These are phyloP conservation scores for Sturmia bella DNA, from an alignment of 2,888 invertebrate species.

Conservation along the genomic window DNA sequence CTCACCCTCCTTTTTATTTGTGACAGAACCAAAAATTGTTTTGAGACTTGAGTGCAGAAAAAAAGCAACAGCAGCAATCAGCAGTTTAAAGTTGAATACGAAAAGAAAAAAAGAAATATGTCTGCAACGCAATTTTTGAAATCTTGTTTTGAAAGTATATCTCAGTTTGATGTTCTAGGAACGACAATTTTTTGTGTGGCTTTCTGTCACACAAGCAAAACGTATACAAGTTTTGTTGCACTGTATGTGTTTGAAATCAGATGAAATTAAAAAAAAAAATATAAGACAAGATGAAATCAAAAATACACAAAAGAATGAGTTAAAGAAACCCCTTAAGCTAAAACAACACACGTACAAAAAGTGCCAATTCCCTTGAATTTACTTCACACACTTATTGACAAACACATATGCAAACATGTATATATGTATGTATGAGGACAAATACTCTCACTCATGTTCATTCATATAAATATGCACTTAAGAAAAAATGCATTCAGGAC, in stretches of 20 bases:
- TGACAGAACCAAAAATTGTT: conserved; percentile 45
- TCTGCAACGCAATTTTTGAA: conserved; percentile 58
- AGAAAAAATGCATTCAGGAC: conserved; percentile 54
- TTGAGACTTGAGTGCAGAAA: conserved; percentile 45
- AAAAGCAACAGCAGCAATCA: conserved; percentile 44
- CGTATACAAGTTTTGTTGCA: neutral
- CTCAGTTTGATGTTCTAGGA: conserved; percentile 58
- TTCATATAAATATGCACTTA: conserved; percentile 26
- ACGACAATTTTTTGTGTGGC: conserved; percentile 41
- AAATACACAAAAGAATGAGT: conserved; percentile 53
- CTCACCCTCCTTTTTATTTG: conserved; percentile 22
- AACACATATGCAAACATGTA: neutral
- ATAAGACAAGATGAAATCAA: conserved; percentile 50
- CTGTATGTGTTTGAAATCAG: conserved; percentile 30
- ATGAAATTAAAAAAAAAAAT: conserved; percentile 20
- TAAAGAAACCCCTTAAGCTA: conserved; percentile 58
- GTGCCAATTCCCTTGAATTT: conserved; percentile 68
- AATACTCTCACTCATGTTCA: neutral
- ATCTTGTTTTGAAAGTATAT: conserved; percentile 62
- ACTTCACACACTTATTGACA: conserved; percentile 24
- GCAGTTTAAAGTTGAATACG: conserved; percentile 25
- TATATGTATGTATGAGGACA: neutral
- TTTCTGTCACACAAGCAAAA: conserved; percentile 51
- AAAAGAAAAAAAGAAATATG: conserved; percentile 40
- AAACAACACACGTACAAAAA: conserved; percentile 66